phyloP scores from a whole-genome alignment of 2,888 invertebrate genomes.

The Anarsia innoxiella region DNA sequence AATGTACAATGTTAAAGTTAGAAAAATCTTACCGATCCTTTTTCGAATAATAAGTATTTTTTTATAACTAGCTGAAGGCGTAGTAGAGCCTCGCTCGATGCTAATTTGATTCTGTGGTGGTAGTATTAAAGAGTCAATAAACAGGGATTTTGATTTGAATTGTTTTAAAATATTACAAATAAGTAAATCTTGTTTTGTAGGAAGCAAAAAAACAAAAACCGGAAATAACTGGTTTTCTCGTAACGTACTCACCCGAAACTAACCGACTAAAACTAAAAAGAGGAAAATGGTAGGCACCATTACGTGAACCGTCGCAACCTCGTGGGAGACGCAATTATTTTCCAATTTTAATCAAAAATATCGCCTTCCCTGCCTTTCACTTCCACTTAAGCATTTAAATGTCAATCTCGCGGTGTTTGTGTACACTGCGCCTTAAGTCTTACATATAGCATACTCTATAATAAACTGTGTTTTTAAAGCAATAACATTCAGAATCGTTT shows the following conservation, averaged over 20 bases:
- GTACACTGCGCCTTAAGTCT: slow-evolving; percentile 43
- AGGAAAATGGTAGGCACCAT: slow-evolving; percentile 37
- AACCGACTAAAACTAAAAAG: slow-evolving; percentile 49
- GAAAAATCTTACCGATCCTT: too few relatives aligned
- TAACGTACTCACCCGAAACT: slow-evolving; percentile 43
- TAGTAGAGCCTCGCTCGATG: too few relatives aligned
- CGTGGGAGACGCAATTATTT: slow-evolving; percentile 75
- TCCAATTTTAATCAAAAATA: slow-evolving; percentile 75
- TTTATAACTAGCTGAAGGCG: too few relatives aligned
- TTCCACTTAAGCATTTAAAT: slow-evolving; percentile 74
- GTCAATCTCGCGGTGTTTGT: slow-evolving; percentile 60
- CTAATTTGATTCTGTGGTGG: too few relatives aligned
- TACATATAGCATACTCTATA: slow-evolving; percentile 4
- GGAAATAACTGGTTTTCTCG: slow-evolving; percentile 52
- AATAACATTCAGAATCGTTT: slow-evolving; percentile 28
- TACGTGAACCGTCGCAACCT: slow-evolving; percentile 46
- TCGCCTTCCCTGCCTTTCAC: slow-evolving; percentile 68
- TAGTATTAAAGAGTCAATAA: too few relatives aligned
- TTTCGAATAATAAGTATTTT: too few relatives aligned
- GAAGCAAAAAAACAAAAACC: slow-evolving; percentile 33
- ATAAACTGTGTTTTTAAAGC: slow-evolving; percentile 2
- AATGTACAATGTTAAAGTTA: background rate
- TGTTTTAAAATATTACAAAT: too few relatives aligned
- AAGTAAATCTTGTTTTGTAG: too few relatives aligned
- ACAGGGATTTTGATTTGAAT: too few relatives aligned